phyloP scores from a whole-genome alignment of 53 echinoderm and acorn worm species.

The Paracentrotus lividus region DNA sequence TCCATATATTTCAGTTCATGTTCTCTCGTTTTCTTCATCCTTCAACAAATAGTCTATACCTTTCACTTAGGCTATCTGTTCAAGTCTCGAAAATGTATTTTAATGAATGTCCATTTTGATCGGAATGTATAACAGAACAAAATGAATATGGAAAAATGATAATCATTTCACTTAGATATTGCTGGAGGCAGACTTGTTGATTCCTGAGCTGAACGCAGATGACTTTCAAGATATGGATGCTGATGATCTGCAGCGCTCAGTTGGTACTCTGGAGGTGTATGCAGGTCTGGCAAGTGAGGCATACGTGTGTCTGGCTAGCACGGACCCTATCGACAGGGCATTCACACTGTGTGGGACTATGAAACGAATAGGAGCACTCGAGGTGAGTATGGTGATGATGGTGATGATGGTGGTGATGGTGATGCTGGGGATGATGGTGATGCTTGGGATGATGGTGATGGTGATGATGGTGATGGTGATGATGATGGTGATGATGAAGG shows the following conservation, averaged over 20 bases:
- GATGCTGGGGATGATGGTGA: background rate
- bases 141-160: background rate
- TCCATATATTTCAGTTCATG: too few relatives aligned
- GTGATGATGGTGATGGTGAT: background rate
- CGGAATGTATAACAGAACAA: background rate
- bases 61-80: too few relatives aligned
- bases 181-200: constrained; percentile 77
- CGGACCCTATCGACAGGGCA: constrained; percentile 87
- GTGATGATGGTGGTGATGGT: background rate
- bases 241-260: constrained; percentile 88
- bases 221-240: constrained; percentile 71
- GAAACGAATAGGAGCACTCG: constrained; percentile 72
- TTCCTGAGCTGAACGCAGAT: constrained; percentile 75
- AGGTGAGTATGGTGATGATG: constrained; percentile 54
- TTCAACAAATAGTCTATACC: too few relatives aligned
- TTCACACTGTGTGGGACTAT: constrained; percentile 85
- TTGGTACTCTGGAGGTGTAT: constrained; percentile 90
- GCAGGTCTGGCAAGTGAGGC: constrained; percentile 91
- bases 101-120: too few relatives aligned
- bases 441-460: background rate
- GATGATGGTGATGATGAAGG: constrained; percentile 48
- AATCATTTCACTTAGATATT: constrained; percentile 61
- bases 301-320: constrained; percentile 86
- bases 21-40: too few relatives aligned
- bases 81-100: too few relatives aligned